Evolutionary conservation across 2,888 invertebrate species (phyloP), one percentile per base, ranked within the genome.

Genomic region (Busseola fusca): DNA sequence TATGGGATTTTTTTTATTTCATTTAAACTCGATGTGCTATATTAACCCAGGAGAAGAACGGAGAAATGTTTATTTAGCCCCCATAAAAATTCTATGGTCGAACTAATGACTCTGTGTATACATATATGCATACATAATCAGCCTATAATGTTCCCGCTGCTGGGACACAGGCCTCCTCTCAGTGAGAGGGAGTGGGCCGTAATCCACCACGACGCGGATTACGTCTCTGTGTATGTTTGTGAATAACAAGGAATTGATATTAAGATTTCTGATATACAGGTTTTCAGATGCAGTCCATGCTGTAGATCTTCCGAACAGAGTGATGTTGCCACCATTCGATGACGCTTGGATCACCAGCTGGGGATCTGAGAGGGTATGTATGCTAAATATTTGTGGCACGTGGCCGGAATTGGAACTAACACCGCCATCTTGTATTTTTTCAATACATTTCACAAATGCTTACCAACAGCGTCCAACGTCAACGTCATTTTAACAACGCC

Each of bases 311-410:
- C 95, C 95, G 0, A 94, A 95, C 64, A 87, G 89, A 1, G 85
- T 83, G 3, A 95, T 95, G 95, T 70, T 88, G 80, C 95, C 95
- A 0, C 74, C 91, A 0, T 95, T 95, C 64, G 91, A 93, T 3
- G 95, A 95, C 69, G 93, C 89, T 0, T 95, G 94, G 94, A 83
- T 95, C 56, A 90, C 93, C 7, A 93, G 95, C 69, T 95, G 92
- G 91, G 95, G 95, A 0, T 76, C 94, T 0, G 91, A 93, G 14
- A 89, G 94, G 80, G 95, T 95, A 81, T 48, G 54, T 63, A 63
- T n/a, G 18, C 59, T n/a, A n/a, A 10, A 58, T 37, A 9, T 37
- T n/a, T 21, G 9, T 21, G 62, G 21, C 27, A 16, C 9, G 45
- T 48, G 21, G 5, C n/a, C n/a, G 21, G 30, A 48, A n/a, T 50